Base-by-base conservation (phyloP, 2,888 invertebrate genomes). In the Pammene aurita region DNA sequence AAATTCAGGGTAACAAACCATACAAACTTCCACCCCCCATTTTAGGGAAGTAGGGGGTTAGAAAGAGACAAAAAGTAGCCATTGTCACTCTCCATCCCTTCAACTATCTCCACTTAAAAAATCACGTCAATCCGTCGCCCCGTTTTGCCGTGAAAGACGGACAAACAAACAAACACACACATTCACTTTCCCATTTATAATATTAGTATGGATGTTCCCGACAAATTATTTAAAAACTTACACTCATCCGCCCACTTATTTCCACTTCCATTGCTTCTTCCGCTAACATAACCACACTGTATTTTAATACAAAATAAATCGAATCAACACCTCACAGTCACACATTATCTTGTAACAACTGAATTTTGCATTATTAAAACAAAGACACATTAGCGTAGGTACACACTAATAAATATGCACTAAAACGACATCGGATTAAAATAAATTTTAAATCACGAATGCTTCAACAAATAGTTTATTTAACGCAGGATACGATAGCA, bases 231-330 rank as follows among this genome's bases (percentile, higher is more conserved):
- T n/a, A n/a, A n/a, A n/a, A 55, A 82, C 87, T 86, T 78, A 88
- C 89, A 73, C 70, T 77, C 44, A 88, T 74, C 35, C 80, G 76
- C 50, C 88, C 89, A 66, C 81, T 81, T 13, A 80, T 65, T 73
- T 89, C 84, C n/a, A 82, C 87, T 57, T 83, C 82, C 71, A 84
- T 80, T 1, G 90, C 90, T 66, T 90, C 90, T 73, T 89, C 88
- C 13, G 89, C 90, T 66, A 76, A 77, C 87, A 89, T 88, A 54
- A 48, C 50, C 48, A 56, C 56, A 63, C 35, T 58, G 2, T 26
- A 26, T 26, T 26, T 26, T 26, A 26, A 26, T 34, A 18, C 41
- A 56, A 16, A 62, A 13, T 56, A 44, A 16, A 46, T n/a, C 46
- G 10, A 16, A 42, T 44, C 55, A 55, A 54, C 68, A 54, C 58